phyloP scores from a whole-genome alignment of 2,888 invertebrate genomes.

The Drosophila recens region DNA sequence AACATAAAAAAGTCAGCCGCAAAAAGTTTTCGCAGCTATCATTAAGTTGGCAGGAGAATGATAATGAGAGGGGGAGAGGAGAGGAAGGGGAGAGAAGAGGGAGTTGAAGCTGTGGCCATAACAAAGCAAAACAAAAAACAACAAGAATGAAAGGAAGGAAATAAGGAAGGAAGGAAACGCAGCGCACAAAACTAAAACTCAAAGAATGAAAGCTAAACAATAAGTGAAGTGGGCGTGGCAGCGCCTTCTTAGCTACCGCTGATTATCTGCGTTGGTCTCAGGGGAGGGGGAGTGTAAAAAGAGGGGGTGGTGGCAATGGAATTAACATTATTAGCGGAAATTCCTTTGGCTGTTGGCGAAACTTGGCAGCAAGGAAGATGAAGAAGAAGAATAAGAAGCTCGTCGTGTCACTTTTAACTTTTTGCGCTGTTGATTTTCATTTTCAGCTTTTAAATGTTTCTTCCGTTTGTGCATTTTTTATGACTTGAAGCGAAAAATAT shows the following conservation, averaged over 20 bases:
- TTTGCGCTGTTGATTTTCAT: conserved; percentile 61
- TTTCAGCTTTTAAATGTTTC: conserved; percentile 51
- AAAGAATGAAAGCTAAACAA: conserved; percentile 75
- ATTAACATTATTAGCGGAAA: conserved; percentile 82
- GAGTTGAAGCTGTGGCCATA: conserved; percentile 35
- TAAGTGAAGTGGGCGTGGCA: conserved; percentile 29
- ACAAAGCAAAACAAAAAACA: conserved; percentile 48
- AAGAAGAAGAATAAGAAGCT: neutral
- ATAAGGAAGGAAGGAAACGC: conserved; percentile 56
- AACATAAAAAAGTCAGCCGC: conserved; percentile 61
- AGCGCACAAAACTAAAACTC: conserved; percentile 74
- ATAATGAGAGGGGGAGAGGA: conserved; percentile 65
- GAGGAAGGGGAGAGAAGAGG: neutral
- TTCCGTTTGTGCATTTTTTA: conserved; percentile 46
- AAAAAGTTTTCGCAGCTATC: conserved; percentile 75
- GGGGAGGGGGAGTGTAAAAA: neutral
- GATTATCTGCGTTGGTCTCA: conserved; percentile 64
- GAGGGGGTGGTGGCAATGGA: conserved; percentile 62
- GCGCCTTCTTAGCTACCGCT: conserved; percentile 27
- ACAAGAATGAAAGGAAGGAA: conserved; percentile 27
- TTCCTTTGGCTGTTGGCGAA: conserved; percentile 41
- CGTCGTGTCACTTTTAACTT: conserved; percentile 66
- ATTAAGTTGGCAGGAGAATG: conserved; percentile 72
- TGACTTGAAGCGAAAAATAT: conserved; percentile 35
- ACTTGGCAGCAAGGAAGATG: conserved; percentile 2